phyloP scores from a whole-genome alignment of 64 coral and sea anemone species.

The Catalaphyllia jardinei region DNA sequence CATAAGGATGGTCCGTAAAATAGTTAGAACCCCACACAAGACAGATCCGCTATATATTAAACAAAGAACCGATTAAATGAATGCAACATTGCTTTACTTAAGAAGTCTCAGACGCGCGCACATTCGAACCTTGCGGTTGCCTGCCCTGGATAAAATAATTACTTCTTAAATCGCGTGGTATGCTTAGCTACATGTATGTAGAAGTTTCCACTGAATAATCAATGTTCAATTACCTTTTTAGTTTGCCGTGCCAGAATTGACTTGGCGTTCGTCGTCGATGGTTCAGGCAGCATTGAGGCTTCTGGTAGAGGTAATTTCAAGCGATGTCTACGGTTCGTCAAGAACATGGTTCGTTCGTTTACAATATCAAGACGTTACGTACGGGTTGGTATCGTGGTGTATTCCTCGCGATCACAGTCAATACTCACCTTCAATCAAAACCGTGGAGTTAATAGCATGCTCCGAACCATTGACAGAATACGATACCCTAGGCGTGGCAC shows the following conservation, averaged over 20 bases:
- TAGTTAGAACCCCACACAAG: too few relatives aligned
- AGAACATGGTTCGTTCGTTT: constrained; percentile 83
- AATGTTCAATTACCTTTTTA: constrained; percentile 12
- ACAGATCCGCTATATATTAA: too few relatives aligned
- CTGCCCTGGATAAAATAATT: too few relatives aligned
- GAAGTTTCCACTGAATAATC: not conserved
- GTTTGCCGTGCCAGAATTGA: constrained; percentile 78
- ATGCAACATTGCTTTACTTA: too few relatives aligned
- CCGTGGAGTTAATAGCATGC: constrained; percentile 20
- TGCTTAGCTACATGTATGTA: not conserved
- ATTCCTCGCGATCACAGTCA: constrained; percentile 32
- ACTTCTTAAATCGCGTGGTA: not conserved
- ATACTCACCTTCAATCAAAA: constrained; percentile 54
- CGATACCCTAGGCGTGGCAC: constrained; percentile 74
- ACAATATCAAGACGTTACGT: constrained; percentile 48
- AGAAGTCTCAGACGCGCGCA: too few relatives aligned
- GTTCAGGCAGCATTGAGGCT: constrained; percentile 82
- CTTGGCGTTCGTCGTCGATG: constrained; percentile 76
- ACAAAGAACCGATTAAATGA: too few relatives aligned
- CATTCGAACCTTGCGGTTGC: too few relatives aligned
- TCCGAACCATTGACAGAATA: constrained; percentile 50
- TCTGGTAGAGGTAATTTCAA: constrained; percentile 80
- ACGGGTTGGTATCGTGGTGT: constrained; percentile 54
- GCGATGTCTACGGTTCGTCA: constrained; percentile 81
- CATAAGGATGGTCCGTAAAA: too few relatives aligned